A percentile compares a stretch with the other conserved stretches of the same genome.
phyloP scores from a whole-genome alignment of 2,797 vertebrate genomes.

The Sebastes melanostomus region DNA sequence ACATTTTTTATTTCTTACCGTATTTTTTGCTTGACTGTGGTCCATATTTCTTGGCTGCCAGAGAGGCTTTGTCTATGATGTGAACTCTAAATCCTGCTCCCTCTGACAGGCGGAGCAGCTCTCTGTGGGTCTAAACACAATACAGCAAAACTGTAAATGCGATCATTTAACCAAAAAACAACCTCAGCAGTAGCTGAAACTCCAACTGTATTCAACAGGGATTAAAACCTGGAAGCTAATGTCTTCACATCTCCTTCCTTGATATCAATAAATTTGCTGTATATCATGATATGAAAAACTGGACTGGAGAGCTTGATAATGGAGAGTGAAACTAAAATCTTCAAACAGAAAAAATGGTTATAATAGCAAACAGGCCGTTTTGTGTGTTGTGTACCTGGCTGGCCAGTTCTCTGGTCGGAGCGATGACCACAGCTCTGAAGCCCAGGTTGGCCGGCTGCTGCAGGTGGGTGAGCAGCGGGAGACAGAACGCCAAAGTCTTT shows the following conservation, averaged over 20 bases:
- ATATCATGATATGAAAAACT: background rate
- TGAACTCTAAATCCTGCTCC: conserved; percentile 93
- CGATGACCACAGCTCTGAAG: conserved; percentile 92
- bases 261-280: background rate
- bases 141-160: background rate
- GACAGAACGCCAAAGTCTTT: conserved; percentile 94
- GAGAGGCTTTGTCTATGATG: conserved; percentile 92
- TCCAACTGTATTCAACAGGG: background rate
- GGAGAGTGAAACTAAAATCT: background rate
- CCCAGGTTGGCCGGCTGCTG: conserved; percentile 91
- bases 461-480: conserved; percentile 90
- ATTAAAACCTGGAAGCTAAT: background rate
- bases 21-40: conserved; percentile 93
- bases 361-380: background rate
- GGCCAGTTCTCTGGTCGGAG: conserved; percentile 94
- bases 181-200: background rate
- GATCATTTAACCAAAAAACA: background rate
- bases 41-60: conserved; percentile 92
- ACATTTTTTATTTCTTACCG: conserved; percentile 76
- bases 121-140: conserved; percentile 88
- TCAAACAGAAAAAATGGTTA: background rate
- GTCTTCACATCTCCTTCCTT: background rate
- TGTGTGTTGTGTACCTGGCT: conserved; percentile 85
- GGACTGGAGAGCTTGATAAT: background rate
- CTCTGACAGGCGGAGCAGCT: conserved; percentile 91